phyloP scores from a whole-genome alignment of 2,113 vertebrate species.

The Syrrhaptes paradoxus region DNA sequence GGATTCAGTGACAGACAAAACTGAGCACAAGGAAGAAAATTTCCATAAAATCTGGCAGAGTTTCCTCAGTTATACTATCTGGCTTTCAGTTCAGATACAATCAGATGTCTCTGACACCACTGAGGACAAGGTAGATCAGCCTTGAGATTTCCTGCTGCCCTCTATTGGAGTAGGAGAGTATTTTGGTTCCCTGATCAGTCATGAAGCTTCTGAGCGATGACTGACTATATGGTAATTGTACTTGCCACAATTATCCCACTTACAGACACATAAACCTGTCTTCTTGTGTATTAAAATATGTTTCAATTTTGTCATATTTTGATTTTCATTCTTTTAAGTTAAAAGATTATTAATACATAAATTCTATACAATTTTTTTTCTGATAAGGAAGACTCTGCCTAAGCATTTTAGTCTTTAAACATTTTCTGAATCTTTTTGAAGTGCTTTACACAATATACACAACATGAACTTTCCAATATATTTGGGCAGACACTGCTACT shows the following conservation, averaged over 20 bases:
- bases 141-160: background rate
- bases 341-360: background rate
- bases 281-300: background rate
- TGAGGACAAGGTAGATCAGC: background rate
- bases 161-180: background rate
- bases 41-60: background rate
- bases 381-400: background rate
- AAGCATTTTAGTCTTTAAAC: background rate
- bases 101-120: background rate
- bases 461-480: background rate
- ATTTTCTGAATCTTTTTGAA: background rate
- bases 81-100: background rate
- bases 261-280: background rate
- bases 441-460: background rate
- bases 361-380: background rate
- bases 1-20: background rate
- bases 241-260: background rate
- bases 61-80: background rate
- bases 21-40: background rate
- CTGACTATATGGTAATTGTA: background rate
- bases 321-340: background rate
- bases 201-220: background rate
- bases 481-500: background rate
- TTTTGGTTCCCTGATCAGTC: background rate
- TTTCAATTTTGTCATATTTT: background rate